Conservation (phyloP, 2,113 vertebrate species). For the Nestor notabilis region DNA sequence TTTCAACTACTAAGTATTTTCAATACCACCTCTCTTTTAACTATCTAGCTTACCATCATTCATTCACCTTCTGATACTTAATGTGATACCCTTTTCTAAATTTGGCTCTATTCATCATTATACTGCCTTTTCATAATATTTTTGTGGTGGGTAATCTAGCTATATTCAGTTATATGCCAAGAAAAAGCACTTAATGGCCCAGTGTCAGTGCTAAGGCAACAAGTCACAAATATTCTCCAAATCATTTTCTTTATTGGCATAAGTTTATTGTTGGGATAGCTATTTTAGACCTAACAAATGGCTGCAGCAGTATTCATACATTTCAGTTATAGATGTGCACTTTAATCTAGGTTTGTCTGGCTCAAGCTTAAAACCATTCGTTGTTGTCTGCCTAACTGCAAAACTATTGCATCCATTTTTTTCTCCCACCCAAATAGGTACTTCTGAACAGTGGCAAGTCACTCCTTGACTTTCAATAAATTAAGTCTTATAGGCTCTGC, state of each 20-base stretch:
- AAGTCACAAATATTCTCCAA: not conserved
- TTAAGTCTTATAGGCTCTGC: not conserved
- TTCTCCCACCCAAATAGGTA: fast-evolving
- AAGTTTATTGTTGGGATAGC: not conserved
- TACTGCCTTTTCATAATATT: not conserved
- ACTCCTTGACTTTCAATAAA: not conserved
- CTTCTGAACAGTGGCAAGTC: not conserved
- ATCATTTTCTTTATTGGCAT: not conserved
- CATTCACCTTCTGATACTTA: not conserved
- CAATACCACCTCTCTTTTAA: not conserved
- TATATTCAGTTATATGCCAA: not conserved
- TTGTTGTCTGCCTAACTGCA: not conserved
- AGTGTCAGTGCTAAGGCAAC: not conserved
- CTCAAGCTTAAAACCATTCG: not conserved
- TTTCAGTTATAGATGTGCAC: not conserved
- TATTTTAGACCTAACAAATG: not conserved
- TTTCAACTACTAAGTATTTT: not conserved
- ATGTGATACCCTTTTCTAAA: not conserved
- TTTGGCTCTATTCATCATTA: not conserved
- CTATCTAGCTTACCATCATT: not conserved
- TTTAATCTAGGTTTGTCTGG: not conserved
- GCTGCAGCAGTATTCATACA: not conserved
- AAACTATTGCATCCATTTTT: not conserved
- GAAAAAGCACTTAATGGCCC: not conserved
- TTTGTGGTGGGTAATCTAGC: not conserved